These are phyloP conservation scores for Lampris incognitus DNA, from an alignment of 2,113 vertebrate species.

Conservation along the genomic window DNA sequence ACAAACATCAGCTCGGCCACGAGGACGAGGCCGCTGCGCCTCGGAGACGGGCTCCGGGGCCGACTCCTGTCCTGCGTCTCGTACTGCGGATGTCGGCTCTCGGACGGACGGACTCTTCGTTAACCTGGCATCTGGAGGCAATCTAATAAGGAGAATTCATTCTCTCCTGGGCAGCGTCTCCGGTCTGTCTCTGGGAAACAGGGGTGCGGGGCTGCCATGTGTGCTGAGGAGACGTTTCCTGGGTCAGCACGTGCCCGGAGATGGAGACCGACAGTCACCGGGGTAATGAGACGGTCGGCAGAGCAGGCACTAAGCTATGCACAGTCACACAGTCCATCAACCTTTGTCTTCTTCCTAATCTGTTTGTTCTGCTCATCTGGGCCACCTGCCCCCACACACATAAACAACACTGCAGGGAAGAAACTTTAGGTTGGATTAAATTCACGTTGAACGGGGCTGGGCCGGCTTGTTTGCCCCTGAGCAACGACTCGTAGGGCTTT, in stretches of 20 bases:
- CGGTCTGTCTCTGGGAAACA: slow-evolving; percentile 55
- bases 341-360: slow-evolving; percentile 12
- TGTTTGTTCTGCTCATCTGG: slow-evolving; percentile 43
- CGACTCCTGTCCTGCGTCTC: slow-evolving; percentile 26
- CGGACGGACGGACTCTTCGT: slow-evolving; percentile 62
- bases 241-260: slow-evolving; percentile 38
- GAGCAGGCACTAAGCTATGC: slow-evolving; percentile 64
- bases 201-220: slow-evolving; percentile 42
- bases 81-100: slow-evolving; percentile 48
- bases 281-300: slow-evolving; percentile 52
- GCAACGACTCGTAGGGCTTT: slow-evolving; percentile 4
- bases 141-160: slow-evolving; percentile 55
- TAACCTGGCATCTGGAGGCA: slow-evolving; percentile 63
- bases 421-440: slow-evolving; percentile 33
- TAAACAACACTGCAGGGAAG: slow-evolving; percentile 37
- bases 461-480: background rate
- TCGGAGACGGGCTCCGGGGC: slow-evolving; percentile 13
- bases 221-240: slow-evolving; percentile 15
- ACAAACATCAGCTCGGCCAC: slow-evolving; percentile 14
- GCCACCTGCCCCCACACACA: slow-evolving; percentile 47
- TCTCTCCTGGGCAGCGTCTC: slow-evolving; percentile 51
- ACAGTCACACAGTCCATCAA: slow-evolving; percentile 59
- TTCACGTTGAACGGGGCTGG: slow-evolving; percentile 28
- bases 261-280: slow-evolving; percentile 20
- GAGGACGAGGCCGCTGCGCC: slow-evolving; percentile 27